phyloP scores from a whole-genome alignment of 2,888 invertebrate species.

The Apotomis turbidana region DNA sequence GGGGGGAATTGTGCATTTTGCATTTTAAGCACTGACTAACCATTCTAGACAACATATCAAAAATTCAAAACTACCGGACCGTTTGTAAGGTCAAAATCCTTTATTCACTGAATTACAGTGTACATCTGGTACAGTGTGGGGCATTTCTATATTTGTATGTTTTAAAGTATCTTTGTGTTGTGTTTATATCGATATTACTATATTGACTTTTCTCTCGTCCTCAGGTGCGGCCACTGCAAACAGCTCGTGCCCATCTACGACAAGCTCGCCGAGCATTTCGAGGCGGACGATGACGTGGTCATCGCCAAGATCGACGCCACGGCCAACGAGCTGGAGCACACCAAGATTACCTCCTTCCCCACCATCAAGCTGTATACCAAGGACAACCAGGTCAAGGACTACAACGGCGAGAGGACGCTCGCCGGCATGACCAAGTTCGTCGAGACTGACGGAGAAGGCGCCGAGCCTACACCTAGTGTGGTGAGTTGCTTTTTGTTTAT shows the following conservation, averaged over 20 bases:
- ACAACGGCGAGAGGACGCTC: slow-evolving; percentile 97
- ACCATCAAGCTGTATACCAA: slow-evolving; percentile 97
- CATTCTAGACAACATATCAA: too few relatives aligned
- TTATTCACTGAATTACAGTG: too few relatives aligned
- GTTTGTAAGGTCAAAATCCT: too few relatives aligned
- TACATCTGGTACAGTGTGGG: too few relatives aligned
- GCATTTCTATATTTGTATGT: too few relatives aligned
- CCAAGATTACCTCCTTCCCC: slow-evolving; percentile 97
- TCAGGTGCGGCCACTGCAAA: slow-evolving; percentile 97
- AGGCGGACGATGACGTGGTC: slow-evolving; percentile 91
- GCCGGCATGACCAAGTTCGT: slow-evolving; percentile 97
- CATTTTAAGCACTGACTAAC: too few relatives aligned
- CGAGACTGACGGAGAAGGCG: slow-evolving; percentile 94
- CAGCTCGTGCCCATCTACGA: slow-evolving; percentile 98
- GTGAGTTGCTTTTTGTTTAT: slow-evolving; percentile 60
- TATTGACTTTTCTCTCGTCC: not conserved
- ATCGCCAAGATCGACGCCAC: slow-evolving; percentile 99
- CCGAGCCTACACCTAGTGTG: slow-evolving; percentile 86
- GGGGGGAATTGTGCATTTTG: too few relatives aligned
- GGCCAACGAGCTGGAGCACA: slow-evolving; percentile 97
- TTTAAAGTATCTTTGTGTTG: too few relatives aligned
- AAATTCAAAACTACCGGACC: too few relatives aligned
- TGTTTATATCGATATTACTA: not conserved
- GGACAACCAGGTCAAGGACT: slow-evolving; percentile 94
- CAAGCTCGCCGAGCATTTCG: slow-evolving; percentile 96